These are phyloP conservation scores for Chelmon rostratus DNA, from an alignment of 2,797 vertebrate species.

Conservation along the genomic window DNA sequence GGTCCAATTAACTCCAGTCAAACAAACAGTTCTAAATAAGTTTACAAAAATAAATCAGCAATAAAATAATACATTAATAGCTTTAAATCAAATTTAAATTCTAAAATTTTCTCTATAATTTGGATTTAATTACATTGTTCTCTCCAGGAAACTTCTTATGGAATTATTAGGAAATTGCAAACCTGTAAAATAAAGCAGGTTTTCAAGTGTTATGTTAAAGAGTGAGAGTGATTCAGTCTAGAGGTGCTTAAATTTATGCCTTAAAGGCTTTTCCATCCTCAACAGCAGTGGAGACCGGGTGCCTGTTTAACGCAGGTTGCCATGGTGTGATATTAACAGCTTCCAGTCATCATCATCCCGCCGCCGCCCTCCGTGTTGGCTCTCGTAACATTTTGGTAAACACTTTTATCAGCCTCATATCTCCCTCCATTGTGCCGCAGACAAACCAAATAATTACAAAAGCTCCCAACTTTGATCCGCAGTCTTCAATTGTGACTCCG, in stretches of 20 bases:
- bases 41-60: neutral
- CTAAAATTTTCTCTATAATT: neutral
- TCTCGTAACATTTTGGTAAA: slow-evolving; percentile 73
- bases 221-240: neutral
- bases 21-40: neutral
- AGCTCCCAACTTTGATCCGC: slow-evolving; percentile 61
- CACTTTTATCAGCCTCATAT: slow-evolving; percentile 77
- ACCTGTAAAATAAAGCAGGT: neutral
- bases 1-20: neutral
- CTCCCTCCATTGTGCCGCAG: slow-evolving; percentile 70
- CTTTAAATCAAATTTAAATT: neutral
- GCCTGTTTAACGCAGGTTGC: slow-evolving; percentile 24
- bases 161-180: neutral
- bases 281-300: slow-evolving; percentile 22
- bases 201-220: neutral
- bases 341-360: slow-evolving; percentile 7
- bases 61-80: neutral
- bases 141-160: neutral
- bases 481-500: slow-evolving; percentile 60
- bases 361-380: slow-evolving; percentile 19
- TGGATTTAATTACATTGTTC: neutral
- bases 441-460: slow-evolving; percentile 75
- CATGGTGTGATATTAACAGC: slow-evolving; percentile 54
- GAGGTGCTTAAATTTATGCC: neutral
- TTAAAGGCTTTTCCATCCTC: neutral